phyloP scores from a whole-genome alignment of 2,888 invertebrate species.

The Incurvaria masculella region DNA sequence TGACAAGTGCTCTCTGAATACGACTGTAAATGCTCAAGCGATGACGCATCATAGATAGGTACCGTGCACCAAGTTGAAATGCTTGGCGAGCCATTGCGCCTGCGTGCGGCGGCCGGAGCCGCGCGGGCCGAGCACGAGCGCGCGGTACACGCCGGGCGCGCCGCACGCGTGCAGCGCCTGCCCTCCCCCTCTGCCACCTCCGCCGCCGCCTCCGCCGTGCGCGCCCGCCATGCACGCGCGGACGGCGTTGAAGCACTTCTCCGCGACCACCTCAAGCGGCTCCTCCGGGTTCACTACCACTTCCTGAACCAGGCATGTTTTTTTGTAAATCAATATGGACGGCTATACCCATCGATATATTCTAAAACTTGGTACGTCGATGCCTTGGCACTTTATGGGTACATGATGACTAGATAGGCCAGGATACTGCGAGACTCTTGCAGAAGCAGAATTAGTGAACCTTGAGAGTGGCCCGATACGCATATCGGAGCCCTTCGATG shows the following conservation, averaged over 20 bases:
- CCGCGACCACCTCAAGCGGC: slow-evolving; percentile 22
- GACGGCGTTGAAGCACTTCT: slow-evolving; percentile 37
- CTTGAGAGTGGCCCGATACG: slow-evolving; percentile 38
- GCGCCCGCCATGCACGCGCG: slow-evolving; percentile 31
- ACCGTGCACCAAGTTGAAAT: slow-evolving; percentile 50
- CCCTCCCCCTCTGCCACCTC: too few relatives aligned
- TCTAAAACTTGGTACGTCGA: too few relatives aligned
- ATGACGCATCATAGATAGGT: too few relatives aligned
- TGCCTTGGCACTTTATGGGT: too few relatives aligned
- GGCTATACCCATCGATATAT: too few relatives aligned
- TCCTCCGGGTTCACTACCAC: slow-evolving; percentile 29
- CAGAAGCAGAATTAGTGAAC: slow-evolving; percentile 18
- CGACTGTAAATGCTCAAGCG: too few relatives aligned
- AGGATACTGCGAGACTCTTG: background rate
- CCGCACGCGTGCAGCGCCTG: slow-evolving; percentile 33
- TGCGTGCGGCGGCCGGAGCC: slow-evolving; percentile 58
- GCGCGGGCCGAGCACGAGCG: slow-evolving; percentile 57
- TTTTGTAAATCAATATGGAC: too few relatives aligned
- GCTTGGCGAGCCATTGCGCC: slow-evolving; percentile 44
- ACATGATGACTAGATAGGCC: background rate
- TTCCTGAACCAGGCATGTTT: too few relatives aligned
- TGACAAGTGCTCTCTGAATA: too few relatives aligned
- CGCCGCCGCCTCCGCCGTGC: slow-evolving; percentile 27
- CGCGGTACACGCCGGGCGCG: slow-evolving; percentile 55
- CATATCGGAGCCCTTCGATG: slow-evolving; percentile 37